Evolutionary conservation across 2,888 invertebrate genomes (phyloP).

Genomic region (Ligdia adustata): DNA sequence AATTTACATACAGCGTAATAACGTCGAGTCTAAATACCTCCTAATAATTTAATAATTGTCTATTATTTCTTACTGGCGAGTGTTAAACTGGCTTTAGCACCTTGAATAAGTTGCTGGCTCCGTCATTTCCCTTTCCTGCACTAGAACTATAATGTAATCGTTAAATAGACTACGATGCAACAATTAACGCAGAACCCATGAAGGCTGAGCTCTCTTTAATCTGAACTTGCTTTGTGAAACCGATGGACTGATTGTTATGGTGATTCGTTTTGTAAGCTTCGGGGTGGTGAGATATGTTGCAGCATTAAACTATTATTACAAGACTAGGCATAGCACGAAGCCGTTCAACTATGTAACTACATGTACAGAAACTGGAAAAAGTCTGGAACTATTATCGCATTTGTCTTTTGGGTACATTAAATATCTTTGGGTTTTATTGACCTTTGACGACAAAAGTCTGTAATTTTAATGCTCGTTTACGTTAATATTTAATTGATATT

Average conservation of each 20-base stretch:
- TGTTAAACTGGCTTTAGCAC: slow-evolving; percentile 46
- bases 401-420: too few species aligned
- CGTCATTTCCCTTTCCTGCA: slow-evolving; percentile 74
- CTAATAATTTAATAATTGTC: slow-evolving; percentile 33
- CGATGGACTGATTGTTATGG: slow-evolving; percentile 10
- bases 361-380: too few species aligned
- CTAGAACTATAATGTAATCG: slow-evolving; percentile 49
- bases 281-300: background rate
- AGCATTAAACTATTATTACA: background rate
- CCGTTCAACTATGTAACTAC: too few species aligned
- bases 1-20: too few species aligned
- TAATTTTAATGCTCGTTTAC: too few species aligned
- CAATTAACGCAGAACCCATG: slow-evolving; percentile 47
- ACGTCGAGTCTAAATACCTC: background rate
- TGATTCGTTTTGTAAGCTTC: background rate
- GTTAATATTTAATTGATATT: too few species aligned
- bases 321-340: background rate
- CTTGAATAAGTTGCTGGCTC: slow-evolving; percentile 60
- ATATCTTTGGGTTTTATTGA: too few species aligned
- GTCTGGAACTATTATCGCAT: too few species aligned
- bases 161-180: slow-evolving; percentile 50
- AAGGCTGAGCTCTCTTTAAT: slow-evolving; percentile 53
- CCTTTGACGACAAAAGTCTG: too few species aligned
- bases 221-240: slow-evolving; percentile 22
- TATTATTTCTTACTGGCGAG: slow-evolving; percentile 36